These are phyloP conservation scores for Bos indicus DNA, from an alignment of 2,113 vertebrate genomes.

Conservation along the genomic window DNA sequence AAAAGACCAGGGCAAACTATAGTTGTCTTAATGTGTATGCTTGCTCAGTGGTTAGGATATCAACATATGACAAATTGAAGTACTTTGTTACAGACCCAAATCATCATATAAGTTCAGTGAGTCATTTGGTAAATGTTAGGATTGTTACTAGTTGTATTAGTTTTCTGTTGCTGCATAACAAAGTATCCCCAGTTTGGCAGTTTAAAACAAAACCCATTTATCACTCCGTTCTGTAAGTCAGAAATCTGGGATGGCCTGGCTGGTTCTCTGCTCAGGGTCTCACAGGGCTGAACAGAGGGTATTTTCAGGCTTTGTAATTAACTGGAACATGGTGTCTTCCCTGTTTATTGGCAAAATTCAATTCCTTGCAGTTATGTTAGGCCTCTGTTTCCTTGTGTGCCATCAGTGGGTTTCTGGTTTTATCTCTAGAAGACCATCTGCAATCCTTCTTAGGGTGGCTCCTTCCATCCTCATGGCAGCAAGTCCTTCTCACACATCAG, in stretches of 20 bases:
- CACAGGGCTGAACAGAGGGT: background rate
- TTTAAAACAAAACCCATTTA: background rate
- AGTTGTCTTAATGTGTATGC: background rate
- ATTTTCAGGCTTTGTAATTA: background rate
- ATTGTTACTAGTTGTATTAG: background rate
- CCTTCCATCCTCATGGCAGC: background rate
- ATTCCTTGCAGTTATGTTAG: background rate
- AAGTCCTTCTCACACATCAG: background rate
- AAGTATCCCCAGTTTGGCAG: background rate
- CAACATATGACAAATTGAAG: background rate
- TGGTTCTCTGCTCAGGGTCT: background rate
- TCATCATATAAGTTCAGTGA: background rate
- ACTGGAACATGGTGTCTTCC: background rate
- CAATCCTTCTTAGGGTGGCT: background rate
- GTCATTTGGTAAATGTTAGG: background rate
- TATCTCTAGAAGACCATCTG: background rate
- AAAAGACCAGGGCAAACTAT: background rate
- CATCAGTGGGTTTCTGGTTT: background rate
- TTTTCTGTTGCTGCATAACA: background rate
- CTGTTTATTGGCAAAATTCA: background rate
- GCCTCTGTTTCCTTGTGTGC: background rate
- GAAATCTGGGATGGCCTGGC: background rate
- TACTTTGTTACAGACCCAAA: background rate
- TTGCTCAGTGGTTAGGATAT: background rate
- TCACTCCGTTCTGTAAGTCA: background rate